Evolutionary conservation across 2,888 invertebrate species (phyloP).

Genomic region (Sarcophaga carnaria): DNA sequence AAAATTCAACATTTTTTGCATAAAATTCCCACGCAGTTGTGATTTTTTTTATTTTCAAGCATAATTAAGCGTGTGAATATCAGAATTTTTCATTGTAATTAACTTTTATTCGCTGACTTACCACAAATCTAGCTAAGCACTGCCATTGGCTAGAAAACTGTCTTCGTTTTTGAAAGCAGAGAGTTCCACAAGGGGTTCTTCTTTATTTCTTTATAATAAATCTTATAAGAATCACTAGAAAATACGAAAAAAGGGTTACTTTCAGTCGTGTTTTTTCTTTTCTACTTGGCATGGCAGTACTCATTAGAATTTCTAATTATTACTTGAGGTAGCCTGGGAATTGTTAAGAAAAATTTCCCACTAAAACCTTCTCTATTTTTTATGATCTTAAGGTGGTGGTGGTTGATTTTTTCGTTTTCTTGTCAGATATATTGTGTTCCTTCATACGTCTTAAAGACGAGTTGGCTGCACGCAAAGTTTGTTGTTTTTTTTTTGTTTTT

Average conservation of each 20-base stretch:
- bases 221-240: constrained; percentile 54
- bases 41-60: constrained; percentile 72
- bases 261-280: constrained; percentile 10
- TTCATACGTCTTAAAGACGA: constrained; percentile 52
- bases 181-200: constrained; percentile 18
- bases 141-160: constrained; percentile 38
- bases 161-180: not conserved
- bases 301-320: constrained; percentile 66
- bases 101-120: constrained; percentile 33
- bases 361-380: constrained; percentile 44
- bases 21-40: constrained; percentile 78
- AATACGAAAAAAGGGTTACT: constrained; percentile 49
- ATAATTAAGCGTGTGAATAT: constrained; percentile 77
- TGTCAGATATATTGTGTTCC: too few species aligned
- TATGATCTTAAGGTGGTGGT: constrained; percentile 61
- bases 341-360: constrained; percentile 54
- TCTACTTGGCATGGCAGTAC: constrained; percentile 8
- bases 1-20: constrained; percentile 63
- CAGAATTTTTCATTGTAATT: constrained; percentile 62
- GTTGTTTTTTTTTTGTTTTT: constrained; percentile 24
- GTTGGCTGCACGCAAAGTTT: constrained; percentile 58
- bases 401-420: constrained; percentile 27
- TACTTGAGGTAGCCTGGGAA: constrained; percentile 32
- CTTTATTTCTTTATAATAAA: constrained; percentile 45
- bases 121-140: constrained; percentile 3